Evolutionary conservation across 92 coral and sea anemone genomes (phyloP), one percentile per base, ranked within the genome.

Genomic region (Paramuricea clavata): DNA sequence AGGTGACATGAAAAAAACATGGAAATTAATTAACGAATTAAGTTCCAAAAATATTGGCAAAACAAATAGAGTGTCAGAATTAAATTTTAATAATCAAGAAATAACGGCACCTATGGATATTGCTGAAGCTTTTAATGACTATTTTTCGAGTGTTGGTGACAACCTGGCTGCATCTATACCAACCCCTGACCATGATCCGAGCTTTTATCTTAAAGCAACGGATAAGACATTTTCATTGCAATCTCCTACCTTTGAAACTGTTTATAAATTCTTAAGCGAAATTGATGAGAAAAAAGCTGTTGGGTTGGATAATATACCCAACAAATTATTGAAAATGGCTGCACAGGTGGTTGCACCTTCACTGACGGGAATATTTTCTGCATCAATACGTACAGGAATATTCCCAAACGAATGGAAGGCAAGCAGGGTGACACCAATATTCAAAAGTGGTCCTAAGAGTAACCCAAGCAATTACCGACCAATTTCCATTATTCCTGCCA

Each of bases 1-100:
- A 88, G 68, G 62, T 26, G 83, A 83, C 33, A 65, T 85, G 10
- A 64, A 41, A 67, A 43, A 87, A 80, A 49, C 86, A 65, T 87
- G 86, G 90, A 42, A 69, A 42, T 21, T 87, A 19, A 67, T 80
- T 12, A 87, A 87, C 39, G 90, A 87, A 31, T 22, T 70, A 17
- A 60, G 21, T 21, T 36, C 31, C 23, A 76, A 77, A 33, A 62
- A 79, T 35, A 12, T 16, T 11, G 36, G 36, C 23, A 25, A 60
- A 12, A 71, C 75, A 27, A 50, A 57, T 33, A 39, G 44, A 39
- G 65, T 76, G n/a, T n/a, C 31, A 22, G 85, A 61, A 76, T 30
- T 57, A 60, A 76, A 78, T 22, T 36, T 42, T 22, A 84, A 36
- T 34, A 62, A 62, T 31, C 42, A 80, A 22, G 36, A 60, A 17